A percentile compares a stretch with the other conserved stretches of the same genome.
Evolutionary conservation across 1,140 invertebrate species (phyloP).

Genomic region (Platyscapa corneri): DNA sequence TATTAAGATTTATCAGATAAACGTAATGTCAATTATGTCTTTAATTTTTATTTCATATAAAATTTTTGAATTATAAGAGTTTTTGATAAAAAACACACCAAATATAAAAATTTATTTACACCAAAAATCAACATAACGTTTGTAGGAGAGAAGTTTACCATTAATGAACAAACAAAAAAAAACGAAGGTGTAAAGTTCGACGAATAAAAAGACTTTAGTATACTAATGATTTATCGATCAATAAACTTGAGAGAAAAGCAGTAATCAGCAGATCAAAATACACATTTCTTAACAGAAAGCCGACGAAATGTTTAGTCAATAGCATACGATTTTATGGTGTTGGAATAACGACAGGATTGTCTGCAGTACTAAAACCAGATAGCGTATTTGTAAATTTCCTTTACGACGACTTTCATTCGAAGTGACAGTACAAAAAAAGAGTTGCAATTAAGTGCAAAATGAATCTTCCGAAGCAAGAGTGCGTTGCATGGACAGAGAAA

Average conservation of each 20-base stretch:
- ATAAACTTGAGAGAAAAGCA: not conserved
- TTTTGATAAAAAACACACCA: too few species aligned
- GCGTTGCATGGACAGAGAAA: not conserved
- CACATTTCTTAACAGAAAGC: not conserved
- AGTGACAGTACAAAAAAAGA: constrained; percentile 12
- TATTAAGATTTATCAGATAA: too few species aligned
- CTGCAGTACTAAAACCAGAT: not conserved
- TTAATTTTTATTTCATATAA: too few species aligned
- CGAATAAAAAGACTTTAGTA: not conserved
- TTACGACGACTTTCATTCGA: not conserved
- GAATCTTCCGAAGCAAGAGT: not conserved
- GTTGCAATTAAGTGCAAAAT: not conserved
- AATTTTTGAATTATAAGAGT: too few species aligned
- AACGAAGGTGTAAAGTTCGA: not conserved
- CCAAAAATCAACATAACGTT: not conserved
- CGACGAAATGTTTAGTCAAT: not conserved
- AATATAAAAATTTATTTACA: too few species aligned
- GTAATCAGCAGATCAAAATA: not conserved
- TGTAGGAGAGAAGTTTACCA: not conserved
- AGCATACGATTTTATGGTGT: not conserved
- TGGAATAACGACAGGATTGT: not conserved
- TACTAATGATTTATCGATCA: not conserved
- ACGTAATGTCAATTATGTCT: too few species aligned
- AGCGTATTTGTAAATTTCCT: not conserved
- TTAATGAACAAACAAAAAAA: not conserved